These are phyloP conservation scores for Scleropages formosus DNA, from an alignment of 2,797 vertebrate genomes.

Conservation along the genomic window DNA sequence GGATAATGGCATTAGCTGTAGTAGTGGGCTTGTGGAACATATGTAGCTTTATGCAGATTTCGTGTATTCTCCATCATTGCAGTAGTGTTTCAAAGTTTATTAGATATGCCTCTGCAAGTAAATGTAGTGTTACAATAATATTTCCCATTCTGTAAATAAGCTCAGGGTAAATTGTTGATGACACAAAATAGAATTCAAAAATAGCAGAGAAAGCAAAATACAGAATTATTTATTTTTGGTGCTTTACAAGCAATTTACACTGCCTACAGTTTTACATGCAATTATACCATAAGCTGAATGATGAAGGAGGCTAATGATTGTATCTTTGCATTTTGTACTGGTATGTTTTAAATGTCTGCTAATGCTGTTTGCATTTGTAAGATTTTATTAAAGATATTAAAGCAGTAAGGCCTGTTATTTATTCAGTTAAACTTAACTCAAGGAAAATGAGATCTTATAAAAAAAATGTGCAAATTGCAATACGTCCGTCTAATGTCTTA, in stretches of 20 bases:
- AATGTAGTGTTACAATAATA: neutral
- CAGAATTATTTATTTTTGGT: neutral
- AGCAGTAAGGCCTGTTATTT: too few relatives aligned
- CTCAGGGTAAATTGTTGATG: neutral
- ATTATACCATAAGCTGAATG: neutral
- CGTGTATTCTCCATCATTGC: neutral
- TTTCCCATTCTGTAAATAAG: slow-evolving; percentile 5
- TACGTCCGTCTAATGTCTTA: too few relatives aligned
- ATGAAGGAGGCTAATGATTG: neutral
- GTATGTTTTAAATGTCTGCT: neutral
- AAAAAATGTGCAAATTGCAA: too few relatives aligned
- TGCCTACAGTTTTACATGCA: neutral
- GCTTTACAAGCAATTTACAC: neutral
- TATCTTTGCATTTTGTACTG: slow-evolving; percentile 7
- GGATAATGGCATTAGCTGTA: neutral
- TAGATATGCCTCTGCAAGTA: neutral
- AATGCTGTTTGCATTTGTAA: neutral
- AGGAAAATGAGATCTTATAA: too few relatives aligned
- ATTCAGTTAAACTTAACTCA: too few relatives aligned
- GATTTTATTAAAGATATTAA: too few relatives aligned
- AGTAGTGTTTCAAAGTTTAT: neutral
- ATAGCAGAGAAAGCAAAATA: neutral
- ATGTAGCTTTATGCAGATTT: neutral
- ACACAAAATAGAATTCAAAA: neutral
- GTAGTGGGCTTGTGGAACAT: neutral